Evolutionary conservation across 2,888 invertebrate species (phyloP).

Genomic region (Ecdyonurus torrentis): DNA sequence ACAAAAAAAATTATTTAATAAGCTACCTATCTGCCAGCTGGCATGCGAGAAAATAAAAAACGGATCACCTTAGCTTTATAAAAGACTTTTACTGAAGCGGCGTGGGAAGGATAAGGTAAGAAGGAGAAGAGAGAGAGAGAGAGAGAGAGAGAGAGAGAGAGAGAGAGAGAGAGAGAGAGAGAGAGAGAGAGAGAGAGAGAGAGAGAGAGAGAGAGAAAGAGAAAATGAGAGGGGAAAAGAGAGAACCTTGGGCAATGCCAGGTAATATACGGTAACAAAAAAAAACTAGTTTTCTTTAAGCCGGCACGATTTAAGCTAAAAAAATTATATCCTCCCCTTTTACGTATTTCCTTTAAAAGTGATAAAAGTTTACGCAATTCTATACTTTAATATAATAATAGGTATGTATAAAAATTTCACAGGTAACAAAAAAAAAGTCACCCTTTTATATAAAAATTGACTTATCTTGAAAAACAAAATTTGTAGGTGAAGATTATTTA

Average conservation of each 20-base stretch:
- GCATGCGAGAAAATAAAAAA: background rate
- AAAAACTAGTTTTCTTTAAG: background rate
- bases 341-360: background rate
- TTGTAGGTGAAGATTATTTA: too few relatives aligned
- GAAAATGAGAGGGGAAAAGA: background rate
- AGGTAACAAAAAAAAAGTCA: background rate
- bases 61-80: background rate
- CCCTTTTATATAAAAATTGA: too few relatives aligned
- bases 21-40: background rate
- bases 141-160: background rate
- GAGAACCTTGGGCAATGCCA: background rate
- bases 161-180: background rate
- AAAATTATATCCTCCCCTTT: background rate
- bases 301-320: background rate
- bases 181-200: background rate
- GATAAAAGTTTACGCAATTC: background rate
- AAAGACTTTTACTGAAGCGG: too few relatives aligned
- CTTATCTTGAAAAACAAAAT: too few relatives aligned
- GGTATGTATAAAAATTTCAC: background rate
- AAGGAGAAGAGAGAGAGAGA: background rate
- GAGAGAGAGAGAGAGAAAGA: background rate
- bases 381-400: background rate
- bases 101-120: background rate
- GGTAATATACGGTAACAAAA: background rate
- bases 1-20: background rate